Percentiles rank a stretch among this genome's conserved stretches.
phyloP scores from a whole-genome alignment of 2,113 vertebrate species.

The Phyllostomus discolor region DNA sequence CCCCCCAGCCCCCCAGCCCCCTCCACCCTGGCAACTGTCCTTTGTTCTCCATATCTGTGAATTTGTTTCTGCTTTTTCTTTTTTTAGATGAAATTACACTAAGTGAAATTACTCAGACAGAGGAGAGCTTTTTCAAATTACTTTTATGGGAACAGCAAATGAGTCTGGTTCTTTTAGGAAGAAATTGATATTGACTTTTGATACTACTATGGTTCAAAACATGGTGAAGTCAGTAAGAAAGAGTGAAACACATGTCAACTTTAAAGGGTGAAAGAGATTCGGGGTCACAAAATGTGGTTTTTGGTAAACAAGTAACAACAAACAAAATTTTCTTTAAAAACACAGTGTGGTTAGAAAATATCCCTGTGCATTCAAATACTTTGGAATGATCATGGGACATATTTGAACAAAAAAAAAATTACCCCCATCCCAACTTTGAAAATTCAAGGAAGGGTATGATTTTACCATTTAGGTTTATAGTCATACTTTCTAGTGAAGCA shows the following conservation, averaged over 20 bases:
- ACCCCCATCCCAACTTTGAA: not conserved
- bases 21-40: not conserved
- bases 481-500: not conserved
- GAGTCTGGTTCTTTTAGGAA: not conserved
- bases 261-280: not conserved
- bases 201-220: not conserved
- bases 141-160: not conserved
- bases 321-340: not conserved
- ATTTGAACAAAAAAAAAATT: conserved; percentile 29
- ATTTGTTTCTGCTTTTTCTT: not conserved
- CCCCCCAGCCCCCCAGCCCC: no score
- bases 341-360: conserved; percentile 32
- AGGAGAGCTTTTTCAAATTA: not conserved
- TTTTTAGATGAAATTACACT: not conserved
- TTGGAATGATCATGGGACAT: not conserved
- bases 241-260: not conserved
- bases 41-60: not conserved
- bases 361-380: not conserved
- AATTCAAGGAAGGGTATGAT: not conserved
- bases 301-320: conserved; percentile 48
- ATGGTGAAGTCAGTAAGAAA: not conserved
- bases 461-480: not conserved
- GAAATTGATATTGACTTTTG: not conserved
- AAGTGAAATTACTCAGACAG: not conserved
- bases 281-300: conserved; percentile 11